These are phyloP conservation scores for Hirtodrosophila histrioides DNA, from an alignment of 2,888 invertebrate species.

Conservation along the genomic window DNA sequence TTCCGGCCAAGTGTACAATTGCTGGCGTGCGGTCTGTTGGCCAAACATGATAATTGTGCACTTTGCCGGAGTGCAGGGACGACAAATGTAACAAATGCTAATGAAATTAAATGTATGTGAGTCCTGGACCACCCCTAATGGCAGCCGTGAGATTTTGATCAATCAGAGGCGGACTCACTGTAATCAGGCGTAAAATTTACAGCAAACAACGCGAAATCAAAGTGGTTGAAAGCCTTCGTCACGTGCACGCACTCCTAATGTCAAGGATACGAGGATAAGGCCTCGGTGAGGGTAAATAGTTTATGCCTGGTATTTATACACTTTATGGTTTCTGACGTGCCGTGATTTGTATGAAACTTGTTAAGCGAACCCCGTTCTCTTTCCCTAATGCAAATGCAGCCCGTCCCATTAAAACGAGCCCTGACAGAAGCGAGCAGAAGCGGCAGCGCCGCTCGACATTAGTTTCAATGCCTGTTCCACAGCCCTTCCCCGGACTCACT, in stretches of 20 bases:
- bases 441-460: conserved; percentile 16
- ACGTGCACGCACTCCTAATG: conserved; percentile 73
- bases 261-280: conserved; percentile 66
- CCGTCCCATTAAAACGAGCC: conserved; percentile 69
- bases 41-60: conserved; percentile 61
- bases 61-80: conserved; percentile 32
- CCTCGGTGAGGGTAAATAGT: conserved; percentile 59
- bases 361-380: conserved; percentile 42
- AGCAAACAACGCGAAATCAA: conserved; percentile 66
- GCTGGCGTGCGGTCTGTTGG: conserved; percentile 52
- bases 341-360: conserved; percentile 75
- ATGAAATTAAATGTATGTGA: conserved; percentile 16
- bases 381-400: conserved; percentile 65
- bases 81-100: conserved; percentile 21
- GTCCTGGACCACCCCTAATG: conserved; percentile 25
- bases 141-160: conserved; percentile 75
- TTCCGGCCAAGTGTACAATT: conserved; percentile 60
- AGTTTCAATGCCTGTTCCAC: conserved; percentile 45
- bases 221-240: conserved; percentile 73
- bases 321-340: conserved; percentile 81
- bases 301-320: conserved; percentile 75
- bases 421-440: conserved; percentile 13
- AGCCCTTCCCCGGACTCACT: conserved; percentile 36
- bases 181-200: conserved; percentile 79
- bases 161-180: conserved; percentile 54